Percentiles rank a stretch among this genome's conserved stretches.
phyloP scores from a whole-genome alignment of 2,113 vertebrate genomes.

The Scolopax mira region DNA sequence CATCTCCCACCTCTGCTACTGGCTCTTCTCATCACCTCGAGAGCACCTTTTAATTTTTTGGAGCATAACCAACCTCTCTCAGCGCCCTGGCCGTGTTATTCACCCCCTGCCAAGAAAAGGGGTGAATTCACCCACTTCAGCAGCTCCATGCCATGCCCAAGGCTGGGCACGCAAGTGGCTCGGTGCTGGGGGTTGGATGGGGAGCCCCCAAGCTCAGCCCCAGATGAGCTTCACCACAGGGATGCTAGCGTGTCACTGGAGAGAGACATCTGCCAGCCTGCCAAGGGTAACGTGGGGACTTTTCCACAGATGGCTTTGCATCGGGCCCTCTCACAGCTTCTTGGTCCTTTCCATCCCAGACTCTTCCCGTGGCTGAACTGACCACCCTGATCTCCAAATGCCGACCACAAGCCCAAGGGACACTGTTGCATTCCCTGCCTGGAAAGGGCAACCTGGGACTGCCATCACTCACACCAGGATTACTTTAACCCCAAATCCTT shows the following conservation, averaged over 20 bases:
- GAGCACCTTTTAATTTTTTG: not conserved
- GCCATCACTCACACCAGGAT: not conserved
- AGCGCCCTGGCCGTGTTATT: not conserved
- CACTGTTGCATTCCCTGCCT: not conserved
- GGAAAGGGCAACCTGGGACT: not conserved
- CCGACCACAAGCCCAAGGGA: rapidly evolving
- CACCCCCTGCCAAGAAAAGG: not conserved
- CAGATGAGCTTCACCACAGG: rapidly evolving
- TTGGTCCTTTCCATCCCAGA: not conserved
- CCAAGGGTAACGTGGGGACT: not conserved
- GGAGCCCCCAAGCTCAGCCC: not conserved
- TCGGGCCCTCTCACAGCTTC: not conserved
- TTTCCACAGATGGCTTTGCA: not conserved
- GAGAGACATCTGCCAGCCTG: not conserved
- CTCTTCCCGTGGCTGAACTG: not conserved
- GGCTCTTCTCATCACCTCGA: not conserved
- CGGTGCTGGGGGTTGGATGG: not conserved
- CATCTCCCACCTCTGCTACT: not conserved
- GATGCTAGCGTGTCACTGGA: not conserved
- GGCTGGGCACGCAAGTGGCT: not conserved
- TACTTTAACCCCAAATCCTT: not conserved
- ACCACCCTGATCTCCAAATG: not conserved
- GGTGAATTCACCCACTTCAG: not conserved
- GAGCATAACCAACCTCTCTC: not conserved
- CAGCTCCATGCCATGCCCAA: rapidly evolving